Evolutionary conservation across 2,888 invertebrate genomes (phyloP), one percentile per base, ranked within the genome.

Genomic region (Cerceris ruficornis): DNA sequence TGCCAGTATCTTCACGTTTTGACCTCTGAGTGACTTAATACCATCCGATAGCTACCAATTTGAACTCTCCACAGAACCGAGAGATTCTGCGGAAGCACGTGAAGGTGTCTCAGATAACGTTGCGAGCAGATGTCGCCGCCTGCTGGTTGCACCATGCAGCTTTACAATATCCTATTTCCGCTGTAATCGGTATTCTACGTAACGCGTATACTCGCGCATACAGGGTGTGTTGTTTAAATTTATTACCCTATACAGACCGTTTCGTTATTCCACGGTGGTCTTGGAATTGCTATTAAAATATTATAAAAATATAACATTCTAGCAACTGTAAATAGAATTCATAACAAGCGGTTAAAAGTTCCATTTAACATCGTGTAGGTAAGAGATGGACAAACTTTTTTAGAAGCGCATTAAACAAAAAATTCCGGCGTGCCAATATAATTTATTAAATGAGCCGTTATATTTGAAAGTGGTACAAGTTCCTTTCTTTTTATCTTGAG

Each of bases 51-150:
- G 83, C 82, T 86, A 69, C 78, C 74, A 84, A 83, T 86, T 86
- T 83, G 67, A 69, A 46, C 61, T 5, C 42, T 17, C 15, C 14
- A 46, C 52, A 17, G 59, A 61, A 76, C 15, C 17, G 49, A 55
- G 54, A 49, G 42, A n/a, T 17, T 14, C 9, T 15, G 13, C 52
- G 69, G 62, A 65, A 65, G 73, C 61, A 68, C 59, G 42, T 13
- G 28, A 68, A 68, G 68, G 73, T 67, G 74, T 69, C 74, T 68
- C 71, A 87, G 90, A 91, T 91, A 90, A 91, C 88, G 88, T 89
- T 90, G 76, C 86, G 83, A 89, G 85, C 91, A 90, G 90, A 91
- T 91, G 90, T 89, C 90, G 88, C 86, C 81, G 81, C 80, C 82
- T 85, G 83, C 82, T 77, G 82, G 75, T 74, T 78, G 74, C 67